Base-by-base conservation (phyloP, 2,888 invertebrate species). In the Taphrorychus bicolor region DNA sequence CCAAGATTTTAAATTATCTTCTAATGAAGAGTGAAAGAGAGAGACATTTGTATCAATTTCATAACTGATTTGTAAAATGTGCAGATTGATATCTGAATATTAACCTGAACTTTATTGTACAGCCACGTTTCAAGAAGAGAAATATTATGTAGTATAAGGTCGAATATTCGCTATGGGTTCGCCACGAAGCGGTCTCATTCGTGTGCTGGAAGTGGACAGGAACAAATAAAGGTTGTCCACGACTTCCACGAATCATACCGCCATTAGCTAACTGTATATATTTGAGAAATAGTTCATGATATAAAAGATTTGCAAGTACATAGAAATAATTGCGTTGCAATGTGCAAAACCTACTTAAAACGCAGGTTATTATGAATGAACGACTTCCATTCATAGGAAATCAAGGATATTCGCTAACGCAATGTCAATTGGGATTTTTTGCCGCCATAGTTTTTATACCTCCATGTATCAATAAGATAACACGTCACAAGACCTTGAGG, bases 281-380 rank as follows among this genome's bases (percentile, higher is more conserved):
- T 17, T 45, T 45, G 18, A n/a, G n/a, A n/a, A n/a, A n/a, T n/a
- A n/a, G n/a, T n/a, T n/a, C n/a, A n/a, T n/a, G n/a, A n/a, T n/a
- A n/a, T n/a, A n/a, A n/a, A n/a, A n/a, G n/a, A n/a, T n/a, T n/a
- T n/a, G n/a, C n/a, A n/a, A n/a, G n/a, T n/a, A n/a, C n/a, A n/a
- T n/a, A n/a, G n/a, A n/a, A n/a, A n/a, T n/a, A n/a, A n/a, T n/a
- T n/a, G n/a, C n/a, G n/a, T n/a, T n/a, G n/a, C n/a, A n/a, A n/a
- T n/a, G n/a, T n/a, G n/a, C n/a, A n/a, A n/a, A n/a, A n/a, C n/a
- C n/a, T n/a, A n/a, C n/a, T n/a, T n/a, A n/a, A n/a, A n/a, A n/a
- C n/a, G n/a, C n/a, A n/a, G n/a, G n/a, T n/a, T n/a, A 18, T n/a
- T 23, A 53, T 59, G 65, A 65, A 65, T 65, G 65, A 59, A 65